Conservation (phyloP, 2,113 vertebrate species). For the Chaetorhynchus papuensis region DNA sequence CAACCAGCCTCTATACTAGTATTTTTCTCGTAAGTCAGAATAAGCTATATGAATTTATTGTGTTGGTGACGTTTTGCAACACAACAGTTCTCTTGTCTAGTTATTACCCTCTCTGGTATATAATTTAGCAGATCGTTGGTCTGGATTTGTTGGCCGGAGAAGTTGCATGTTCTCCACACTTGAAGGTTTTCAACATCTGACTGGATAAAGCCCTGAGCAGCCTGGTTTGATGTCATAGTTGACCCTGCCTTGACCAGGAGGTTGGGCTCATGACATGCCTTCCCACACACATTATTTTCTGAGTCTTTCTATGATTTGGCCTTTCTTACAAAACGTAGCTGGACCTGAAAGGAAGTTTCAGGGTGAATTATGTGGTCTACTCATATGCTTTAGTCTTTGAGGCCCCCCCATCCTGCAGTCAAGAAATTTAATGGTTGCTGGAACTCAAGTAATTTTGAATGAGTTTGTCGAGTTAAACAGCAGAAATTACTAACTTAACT, state of each 20-base stretch:
- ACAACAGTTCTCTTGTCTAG: neutral
- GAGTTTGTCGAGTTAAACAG: neutral
- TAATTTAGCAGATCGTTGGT: neutral
- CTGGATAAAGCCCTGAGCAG: neutral
- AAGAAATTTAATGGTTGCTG: neutral
- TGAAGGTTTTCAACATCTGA: neutral
- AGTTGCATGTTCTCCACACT: neutral
- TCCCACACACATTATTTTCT: neutral
- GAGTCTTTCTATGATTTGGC: neutral
- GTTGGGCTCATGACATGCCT: neutral
- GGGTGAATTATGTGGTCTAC: neutral
- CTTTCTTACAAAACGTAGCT: neutral
- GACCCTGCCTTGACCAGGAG: neutral
- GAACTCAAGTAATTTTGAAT: neutral
- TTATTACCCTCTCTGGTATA: neutral
- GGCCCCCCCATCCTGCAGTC: neutral
- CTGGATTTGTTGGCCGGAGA: neutral
- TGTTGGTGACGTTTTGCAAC: neutral
- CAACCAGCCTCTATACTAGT: neutral
- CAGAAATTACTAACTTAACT: neutral
- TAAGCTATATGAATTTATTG: neutral
- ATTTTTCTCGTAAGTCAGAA: neutral
- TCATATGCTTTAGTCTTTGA: neutral
- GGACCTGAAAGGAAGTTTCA: neutral
- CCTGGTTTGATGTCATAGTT: neutral